phyloP scores from a whole-genome alignment of 2,113 vertebrate genomes.

The Catagonus wagneri region DNA sequence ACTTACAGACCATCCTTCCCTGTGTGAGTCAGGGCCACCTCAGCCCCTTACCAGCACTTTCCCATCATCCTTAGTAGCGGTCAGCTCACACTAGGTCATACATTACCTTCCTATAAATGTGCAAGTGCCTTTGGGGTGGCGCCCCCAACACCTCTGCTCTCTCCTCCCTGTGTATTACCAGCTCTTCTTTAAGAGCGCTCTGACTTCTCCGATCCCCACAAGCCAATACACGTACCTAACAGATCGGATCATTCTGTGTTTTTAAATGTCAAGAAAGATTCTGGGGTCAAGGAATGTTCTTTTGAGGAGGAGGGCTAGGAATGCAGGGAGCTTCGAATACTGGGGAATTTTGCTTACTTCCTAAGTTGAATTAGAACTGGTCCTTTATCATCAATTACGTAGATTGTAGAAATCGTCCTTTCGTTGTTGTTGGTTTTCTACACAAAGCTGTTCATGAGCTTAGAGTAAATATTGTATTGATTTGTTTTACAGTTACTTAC shows the following conservation, averaged over 20 bases:
- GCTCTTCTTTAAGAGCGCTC: background rate
- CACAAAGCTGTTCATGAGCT: background rate
- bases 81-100: rapidly evolving
- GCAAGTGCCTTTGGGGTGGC: rapidly evolving
- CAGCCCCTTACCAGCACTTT: background rate
- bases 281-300: background rate
- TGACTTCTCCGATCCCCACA: no score
- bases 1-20: background rate
- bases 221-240: background rate
- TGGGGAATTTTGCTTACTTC: background rate
- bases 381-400: background rate
- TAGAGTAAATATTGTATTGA: background rate
- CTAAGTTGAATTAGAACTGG: background rate
- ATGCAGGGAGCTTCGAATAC: background rate
- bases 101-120: background rate
- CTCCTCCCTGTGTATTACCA: background rate
- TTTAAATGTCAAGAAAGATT: background rate
- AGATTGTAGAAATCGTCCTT: background rate
- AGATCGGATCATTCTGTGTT: background rate
- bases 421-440: background rate
- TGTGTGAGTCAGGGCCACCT: background rate
- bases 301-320: background rate
- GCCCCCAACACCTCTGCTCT: background rate
- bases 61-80: background rate
- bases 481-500: background rate